Conservation (phyloP, 2,113 vertebrate genomes). For the Fregetta grallaria region DNA sequence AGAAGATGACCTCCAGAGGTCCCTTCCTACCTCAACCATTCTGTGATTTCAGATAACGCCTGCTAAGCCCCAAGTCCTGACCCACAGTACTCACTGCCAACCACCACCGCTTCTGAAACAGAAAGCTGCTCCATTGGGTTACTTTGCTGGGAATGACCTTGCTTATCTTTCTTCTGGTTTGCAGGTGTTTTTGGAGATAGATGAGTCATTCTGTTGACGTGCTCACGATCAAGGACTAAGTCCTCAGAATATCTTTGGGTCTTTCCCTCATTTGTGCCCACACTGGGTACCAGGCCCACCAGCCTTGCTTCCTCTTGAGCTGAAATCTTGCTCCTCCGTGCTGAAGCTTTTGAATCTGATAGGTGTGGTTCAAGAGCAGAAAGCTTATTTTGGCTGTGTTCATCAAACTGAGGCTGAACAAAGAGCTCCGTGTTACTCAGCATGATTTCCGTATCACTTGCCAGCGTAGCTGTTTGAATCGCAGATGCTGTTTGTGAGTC, state of each 20-base stretch:
- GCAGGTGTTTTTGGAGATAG: not conserved
- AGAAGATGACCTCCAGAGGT: not conserved
- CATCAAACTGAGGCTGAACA: not conserved
- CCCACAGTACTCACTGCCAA: not conserved
- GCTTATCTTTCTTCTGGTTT: not conserved
- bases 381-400: not conserved
- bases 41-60: not conserved
- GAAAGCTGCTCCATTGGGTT: not conserved
- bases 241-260: not conserved
- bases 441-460: not conserved
- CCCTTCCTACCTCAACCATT: not conserved
- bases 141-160: not conserved
- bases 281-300: not conserved
- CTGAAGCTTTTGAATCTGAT: not conserved
- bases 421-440: conserved; percentile 52
- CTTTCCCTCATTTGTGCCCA: not conserved
- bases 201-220: not conserved
- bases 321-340: not conserved
- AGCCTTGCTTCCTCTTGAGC: not conserved
- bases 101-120: not conserved
- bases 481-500: not conserved
- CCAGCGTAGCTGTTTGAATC: not conserved
- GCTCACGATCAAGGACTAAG: not conserved
- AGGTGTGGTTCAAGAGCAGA: not conserved
- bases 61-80: not conserved